These are phyloP conservation scores for Lepus europaeus DNA, from an alignment of 2,113 vertebrate species.

Conservation along the genomic window DNA sequence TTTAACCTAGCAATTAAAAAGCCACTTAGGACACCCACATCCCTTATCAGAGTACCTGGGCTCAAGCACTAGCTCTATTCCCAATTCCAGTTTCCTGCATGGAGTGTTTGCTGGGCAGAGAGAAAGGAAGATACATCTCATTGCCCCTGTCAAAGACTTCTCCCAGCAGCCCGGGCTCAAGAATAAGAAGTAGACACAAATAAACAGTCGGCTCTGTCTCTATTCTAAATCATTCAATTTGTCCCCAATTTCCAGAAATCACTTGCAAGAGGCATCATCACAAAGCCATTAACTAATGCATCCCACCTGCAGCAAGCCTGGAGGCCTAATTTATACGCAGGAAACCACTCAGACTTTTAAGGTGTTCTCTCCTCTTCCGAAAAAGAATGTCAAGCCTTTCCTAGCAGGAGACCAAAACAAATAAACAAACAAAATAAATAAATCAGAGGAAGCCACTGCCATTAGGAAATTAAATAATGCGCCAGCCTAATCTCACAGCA, in stretches of 20 bases:
- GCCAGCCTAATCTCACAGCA: background rate
- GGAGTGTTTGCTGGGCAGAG: background rate
- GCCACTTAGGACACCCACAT: no score
- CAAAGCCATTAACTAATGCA: constrained; percentile 54
- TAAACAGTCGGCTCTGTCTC: constrained; percentile 15
- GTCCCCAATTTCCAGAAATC: constrained; percentile 47
- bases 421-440: background rate
- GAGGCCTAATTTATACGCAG: constrained; percentile 42
- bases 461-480: constrained; percentile 43
- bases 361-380: constrained; percentile 50
- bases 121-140: constrained; percentile 1
- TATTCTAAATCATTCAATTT: constrained; percentile 41
- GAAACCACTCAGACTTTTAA: constrained; percentile 1
- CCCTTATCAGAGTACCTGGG: no score
- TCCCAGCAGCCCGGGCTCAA: background rate
- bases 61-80: no score
- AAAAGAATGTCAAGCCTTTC: constrained; percentile 23
- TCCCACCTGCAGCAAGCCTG: background rate
- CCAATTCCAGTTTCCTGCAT: no score
- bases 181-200: background rate
- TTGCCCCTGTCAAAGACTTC: background rate
- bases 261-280: background rate
- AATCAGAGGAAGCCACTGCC: constrained; percentile 16
- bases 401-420: background rate
- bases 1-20: no score